phyloP scores from a whole-genome alignment of 2,888 invertebrate species.

The Sminthurinus aureus region DNA sequence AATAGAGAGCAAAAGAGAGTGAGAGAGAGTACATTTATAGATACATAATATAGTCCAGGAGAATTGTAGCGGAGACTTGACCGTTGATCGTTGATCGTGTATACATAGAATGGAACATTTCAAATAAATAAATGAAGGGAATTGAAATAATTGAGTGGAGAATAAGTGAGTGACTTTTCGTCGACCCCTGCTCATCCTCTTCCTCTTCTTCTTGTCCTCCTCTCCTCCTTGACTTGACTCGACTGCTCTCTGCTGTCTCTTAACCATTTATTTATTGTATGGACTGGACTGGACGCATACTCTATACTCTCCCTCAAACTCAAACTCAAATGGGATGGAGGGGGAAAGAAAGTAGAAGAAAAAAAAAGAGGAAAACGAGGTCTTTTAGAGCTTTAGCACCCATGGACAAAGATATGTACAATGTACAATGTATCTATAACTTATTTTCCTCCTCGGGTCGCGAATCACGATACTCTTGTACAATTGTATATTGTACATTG shows the following conservation, averaged over 20 bases:
- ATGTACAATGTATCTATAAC: no score
- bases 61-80: no score
- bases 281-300: background rate
- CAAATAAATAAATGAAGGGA: conserved; percentile 42
- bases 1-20: no score
- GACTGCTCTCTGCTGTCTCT: background rate
- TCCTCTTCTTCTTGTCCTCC: background rate
- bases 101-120: conserved; percentile 3
- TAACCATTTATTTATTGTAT: conserved; percentile 14
- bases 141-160: conserved; percentile 40
- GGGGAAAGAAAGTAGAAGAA: background rate
- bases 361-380: background rate
- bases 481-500: background rate
- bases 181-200: conserved; percentile 23
- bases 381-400: conserved; percentile 2
- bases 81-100: no score
- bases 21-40: no score
- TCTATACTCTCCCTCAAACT: background rate
- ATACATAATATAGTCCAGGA: no score
- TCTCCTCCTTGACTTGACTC: background rate
- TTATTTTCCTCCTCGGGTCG: background rate
- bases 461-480: background rate
- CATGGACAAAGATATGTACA: background rate
- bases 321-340: background rate
- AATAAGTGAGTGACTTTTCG: conserved; percentile 27